Evolutionary conservation across 2,888 invertebrate genomes (phyloP).

Genomic region (Bibio marci): DNA sequence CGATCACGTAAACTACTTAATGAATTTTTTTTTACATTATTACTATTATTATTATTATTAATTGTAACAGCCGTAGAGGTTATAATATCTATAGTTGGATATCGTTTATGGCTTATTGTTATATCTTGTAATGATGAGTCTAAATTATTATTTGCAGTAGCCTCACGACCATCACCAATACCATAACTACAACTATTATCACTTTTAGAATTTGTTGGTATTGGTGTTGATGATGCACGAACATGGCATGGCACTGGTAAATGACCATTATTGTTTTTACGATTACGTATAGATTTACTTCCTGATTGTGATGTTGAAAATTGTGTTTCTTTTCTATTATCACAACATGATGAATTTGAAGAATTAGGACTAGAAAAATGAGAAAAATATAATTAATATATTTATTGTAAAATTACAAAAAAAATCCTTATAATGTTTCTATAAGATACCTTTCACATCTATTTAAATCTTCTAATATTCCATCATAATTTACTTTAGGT

Average conservation of each 20-base stretch:
- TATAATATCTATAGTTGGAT: conserved; percentile 17
- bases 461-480: conserved; percentile 32
- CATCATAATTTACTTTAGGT: conserved; percentile 35
- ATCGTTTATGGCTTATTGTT: conserved; percentile 17
- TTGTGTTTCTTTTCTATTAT: conserved; percentile 1
- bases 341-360: not conserved
- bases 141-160: not conserved
- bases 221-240: conserved; percentile 28
- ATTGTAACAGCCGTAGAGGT: no score
- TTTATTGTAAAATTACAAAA: not conserved
- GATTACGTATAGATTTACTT: conserved; percentile 21
- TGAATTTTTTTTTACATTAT: conserved; percentile 11
- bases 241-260: conserved; percentile 26
- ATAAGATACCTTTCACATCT: conserved; percentile 21
- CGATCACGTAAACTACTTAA: conserved; percentile 13
- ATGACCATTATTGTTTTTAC: conserved; percentile 21
- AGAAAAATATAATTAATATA: no score
- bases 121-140: conserved; percentile 5
- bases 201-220: no score
- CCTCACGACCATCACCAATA: no score
- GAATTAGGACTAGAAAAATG: not conserved
- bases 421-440: no score
- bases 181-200: no score
- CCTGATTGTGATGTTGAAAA: conserved; percentile 21
- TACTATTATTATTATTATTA: conserved; percentile 2